A percentile compares a stretch with the other conserved stretches of the same genome.
phyloP scores from a whole-genome alignment of 2,888 invertebrate genomes.

The Caenorhabditis sp. region DNA sequence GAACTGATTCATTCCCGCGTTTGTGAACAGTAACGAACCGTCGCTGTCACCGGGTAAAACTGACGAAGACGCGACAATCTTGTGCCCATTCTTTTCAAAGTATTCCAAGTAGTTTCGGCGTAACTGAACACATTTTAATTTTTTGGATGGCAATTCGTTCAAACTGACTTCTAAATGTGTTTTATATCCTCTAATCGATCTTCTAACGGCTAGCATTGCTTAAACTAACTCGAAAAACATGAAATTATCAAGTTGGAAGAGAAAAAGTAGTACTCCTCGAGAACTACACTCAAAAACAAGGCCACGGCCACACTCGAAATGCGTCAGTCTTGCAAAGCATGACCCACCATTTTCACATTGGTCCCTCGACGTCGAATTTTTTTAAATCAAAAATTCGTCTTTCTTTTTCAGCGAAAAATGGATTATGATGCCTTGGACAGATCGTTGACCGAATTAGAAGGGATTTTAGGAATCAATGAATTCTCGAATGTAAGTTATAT shows the following conservation, averaged over 20 bases:
- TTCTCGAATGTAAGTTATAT: slow-evolving; percentile 1
- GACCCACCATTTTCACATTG: too few relatives aligned
- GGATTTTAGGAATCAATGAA: slow-evolving; percentile 3
- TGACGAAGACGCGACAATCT: slow-evolving; percentile 93
- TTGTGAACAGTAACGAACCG: slow-evolving; percentile 92
- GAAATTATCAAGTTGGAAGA: too few relatives aligned
- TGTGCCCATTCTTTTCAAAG: slow-evolving; percentile 81
- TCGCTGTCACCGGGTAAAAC: slow-evolving; percentile 95
- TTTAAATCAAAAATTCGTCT: too few relatives aligned
- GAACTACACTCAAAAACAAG: too few relatives aligned
- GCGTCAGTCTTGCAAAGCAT: too few relatives aligned
- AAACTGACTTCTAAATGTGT: slow-evolving; percentile 26
- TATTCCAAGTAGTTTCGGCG: slow-evolving; percentile 80
- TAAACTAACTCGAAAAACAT: too few relatives aligned
- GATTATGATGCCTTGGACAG: background rate
- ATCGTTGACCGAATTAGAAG: slow-evolving; percentile 1
- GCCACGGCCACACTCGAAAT: too few relatives aligned
- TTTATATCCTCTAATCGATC: background rate
- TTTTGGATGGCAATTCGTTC: background rate
- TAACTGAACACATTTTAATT: slow-evolving; percentile 25
- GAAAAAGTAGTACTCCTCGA: too few relatives aligned
- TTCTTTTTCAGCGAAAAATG: background rate
- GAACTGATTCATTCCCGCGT: slow-evolving; percentile 99
- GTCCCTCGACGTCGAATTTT: too few relatives aligned
- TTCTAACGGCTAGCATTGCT: background rate